A percentile compares a stretch with the other conserved stretches of the same genome.
Evolutionary conservation across 2,113 vertebrate genomes (phyloP).

Genomic region (Amazona guildingii): DNA sequence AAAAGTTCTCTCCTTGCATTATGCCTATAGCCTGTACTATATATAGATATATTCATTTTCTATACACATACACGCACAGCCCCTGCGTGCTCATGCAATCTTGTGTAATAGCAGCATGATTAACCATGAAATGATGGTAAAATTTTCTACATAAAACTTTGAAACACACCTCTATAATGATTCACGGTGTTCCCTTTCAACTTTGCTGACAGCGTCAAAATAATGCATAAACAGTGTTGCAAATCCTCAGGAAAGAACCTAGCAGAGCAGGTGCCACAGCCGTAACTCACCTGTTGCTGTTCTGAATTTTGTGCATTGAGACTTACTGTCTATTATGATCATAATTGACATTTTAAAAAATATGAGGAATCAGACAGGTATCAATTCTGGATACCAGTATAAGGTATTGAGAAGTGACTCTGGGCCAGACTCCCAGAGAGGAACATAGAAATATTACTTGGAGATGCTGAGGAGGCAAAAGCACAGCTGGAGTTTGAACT

Average conservation of each 20-base stretch:
- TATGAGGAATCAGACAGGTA: not conserved
- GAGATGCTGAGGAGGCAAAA: not conserved
- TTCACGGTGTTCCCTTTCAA: not conserved
- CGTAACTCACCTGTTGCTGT: not conserved
- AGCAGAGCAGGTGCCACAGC: not conserved
- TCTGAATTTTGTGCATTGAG: not conserved
- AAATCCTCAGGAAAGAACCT: not conserved
- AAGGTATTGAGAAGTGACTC: not conserved
- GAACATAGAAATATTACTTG: not conserved
- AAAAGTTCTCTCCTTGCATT: slow-evolving; percentile 11
- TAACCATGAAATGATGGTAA: not conserved
- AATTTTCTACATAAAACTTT: not conserved
- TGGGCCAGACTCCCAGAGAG: not conserved
- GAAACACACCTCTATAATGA: not conserved
- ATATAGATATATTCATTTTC: not conserved
- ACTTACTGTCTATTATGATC: not conserved
- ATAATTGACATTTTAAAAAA: not conserved
- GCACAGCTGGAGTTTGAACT: not conserved
- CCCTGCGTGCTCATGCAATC: not conserved
- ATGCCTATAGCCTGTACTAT: not conserved
- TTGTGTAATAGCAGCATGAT: not conserved
- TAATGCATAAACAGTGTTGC: not conserved
- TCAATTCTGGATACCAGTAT: not conserved
- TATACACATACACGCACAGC: not conserved
- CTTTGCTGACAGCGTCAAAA: not conserved